Conservation (phyloP, 2,113 vertebrate species). For the Corythaixoides concolor region DNA sequence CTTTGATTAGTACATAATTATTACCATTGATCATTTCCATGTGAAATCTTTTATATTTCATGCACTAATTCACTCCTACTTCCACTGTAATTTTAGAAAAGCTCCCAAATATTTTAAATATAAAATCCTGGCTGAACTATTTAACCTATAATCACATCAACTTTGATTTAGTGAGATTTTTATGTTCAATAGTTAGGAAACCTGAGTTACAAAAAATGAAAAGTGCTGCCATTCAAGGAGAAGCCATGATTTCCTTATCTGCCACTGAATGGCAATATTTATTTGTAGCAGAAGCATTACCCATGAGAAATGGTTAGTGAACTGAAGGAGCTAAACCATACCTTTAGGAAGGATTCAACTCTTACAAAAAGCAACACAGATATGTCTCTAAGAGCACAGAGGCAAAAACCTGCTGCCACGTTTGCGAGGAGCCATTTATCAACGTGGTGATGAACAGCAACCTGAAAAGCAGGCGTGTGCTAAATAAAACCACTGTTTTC, state of each 20-base stretch:
- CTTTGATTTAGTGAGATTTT: background rate
- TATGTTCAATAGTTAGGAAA: background rate
- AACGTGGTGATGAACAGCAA: background rate
- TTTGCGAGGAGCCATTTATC: background rate
- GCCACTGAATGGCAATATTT: background rate
- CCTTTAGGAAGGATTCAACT: background rate
- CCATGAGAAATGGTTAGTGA: background rate
- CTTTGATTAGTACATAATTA: background rate
- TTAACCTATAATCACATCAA: background rate
- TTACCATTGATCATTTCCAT: background rate
- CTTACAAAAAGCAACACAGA: background rate
- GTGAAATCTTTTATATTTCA: background rate
- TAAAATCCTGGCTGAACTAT: background rate
- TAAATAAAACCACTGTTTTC: no score
- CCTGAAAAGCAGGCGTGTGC: background rate
- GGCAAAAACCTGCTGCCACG: background rate
- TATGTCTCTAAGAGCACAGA: background rate
- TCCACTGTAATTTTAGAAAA: background rate
- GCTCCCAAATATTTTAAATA: background rate
- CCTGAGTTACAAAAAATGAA: background rate
- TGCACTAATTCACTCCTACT: background rate
- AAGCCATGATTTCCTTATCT: background rate
- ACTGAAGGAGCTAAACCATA: background rate
- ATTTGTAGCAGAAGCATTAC: background rate
- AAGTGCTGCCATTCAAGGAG: background rate